Conservation (phyloP, 2,113 vertebrate genomes). For the Octodon degus region DNA sequence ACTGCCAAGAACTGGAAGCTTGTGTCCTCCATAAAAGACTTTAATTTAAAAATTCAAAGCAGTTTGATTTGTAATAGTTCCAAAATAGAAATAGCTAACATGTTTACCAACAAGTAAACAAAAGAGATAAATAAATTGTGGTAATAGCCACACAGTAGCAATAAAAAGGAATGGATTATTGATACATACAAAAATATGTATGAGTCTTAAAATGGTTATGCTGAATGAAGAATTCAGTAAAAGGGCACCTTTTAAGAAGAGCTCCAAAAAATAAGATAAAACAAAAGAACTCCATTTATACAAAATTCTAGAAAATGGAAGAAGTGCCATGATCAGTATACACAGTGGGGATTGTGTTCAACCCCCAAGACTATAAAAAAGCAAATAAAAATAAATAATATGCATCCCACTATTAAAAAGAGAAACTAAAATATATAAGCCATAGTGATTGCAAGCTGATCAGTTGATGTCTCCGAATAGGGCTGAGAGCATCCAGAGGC, state of each 20-base stretch:
- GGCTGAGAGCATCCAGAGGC: no score
- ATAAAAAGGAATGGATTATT: background rate
- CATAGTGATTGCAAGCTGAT: background rate
- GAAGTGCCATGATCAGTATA: background rate
- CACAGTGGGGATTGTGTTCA: background rate
- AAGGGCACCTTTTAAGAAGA: background rate
- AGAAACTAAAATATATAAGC: background rate
- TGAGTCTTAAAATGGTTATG: conserved; percentile 1
- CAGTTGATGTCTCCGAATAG: background rate
- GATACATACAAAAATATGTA: background rate
- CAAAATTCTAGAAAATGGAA: conserved; percentile 34
- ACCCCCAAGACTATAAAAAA: background rate
- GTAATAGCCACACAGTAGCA: background rate
- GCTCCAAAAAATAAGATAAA: no score
- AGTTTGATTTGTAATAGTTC: background rate
- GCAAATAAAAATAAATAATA: background rate
- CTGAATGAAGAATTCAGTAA: conserved; percentile 26
- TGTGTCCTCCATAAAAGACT: background rate
- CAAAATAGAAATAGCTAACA: background rate
- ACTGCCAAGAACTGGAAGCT: background rate
- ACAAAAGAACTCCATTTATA: background rate
- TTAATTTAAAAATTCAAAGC: background rate
- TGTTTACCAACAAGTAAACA: background rate
- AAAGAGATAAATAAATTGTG: background rate
- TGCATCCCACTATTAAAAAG: background rate